phyloP scores from a whole-genome alignment of 2,797 vertebrate species.

The Melanotaenia pygmaea region DNA sequence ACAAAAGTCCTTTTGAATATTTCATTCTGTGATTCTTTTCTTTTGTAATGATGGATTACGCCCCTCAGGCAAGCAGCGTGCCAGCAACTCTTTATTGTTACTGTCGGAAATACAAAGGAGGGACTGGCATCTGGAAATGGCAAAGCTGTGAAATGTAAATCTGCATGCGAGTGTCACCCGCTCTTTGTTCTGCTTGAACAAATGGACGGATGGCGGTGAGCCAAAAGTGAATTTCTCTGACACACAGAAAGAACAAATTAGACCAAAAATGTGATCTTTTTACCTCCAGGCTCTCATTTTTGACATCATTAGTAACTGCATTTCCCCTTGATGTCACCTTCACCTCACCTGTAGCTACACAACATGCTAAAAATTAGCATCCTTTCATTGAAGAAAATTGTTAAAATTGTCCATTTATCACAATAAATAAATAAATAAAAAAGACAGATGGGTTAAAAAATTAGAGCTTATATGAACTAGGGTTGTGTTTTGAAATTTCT shows the following conservation, averaged over 20 bases:
- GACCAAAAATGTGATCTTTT: conserved; percentile 50
- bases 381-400: conserved; percentile 9
- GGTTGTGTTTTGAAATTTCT: not conserved
- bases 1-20: conserved; percentile 64
- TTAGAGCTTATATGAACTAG: not conserved
- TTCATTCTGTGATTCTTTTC: conserved; percentile 65
- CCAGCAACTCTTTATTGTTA: conserved; percentile 65
- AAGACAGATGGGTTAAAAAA: not conserved
- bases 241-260: conserved; percentile 59
- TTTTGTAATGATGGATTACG: conserved; percentile 70
- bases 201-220: conserved; percentile 58
- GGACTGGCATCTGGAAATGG: conserved; percentile 71
- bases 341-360: conserved; percentile 26
- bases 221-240: conserved; percentile 54
- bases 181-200: conserved; percentile 69
- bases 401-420: conserved; percentile 13
- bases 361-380: conserved; percentile 45
- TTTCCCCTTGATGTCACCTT: conserved; percentile 39
- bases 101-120: conserved; percentile 67
- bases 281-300: conserved; percentile 47
- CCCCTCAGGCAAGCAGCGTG: conserved; percentile 64
- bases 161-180: conserved; percentile 60
- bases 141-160: conserved; percentile 72
- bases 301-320: conserved; percentile 27
- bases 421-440: not conserved